These are phyloP conservation scores for Craseonycteris thonglongyai DNA, from an alignment of 2,113 vertebrate genomes.

Conservation along the genomic window DNA sequence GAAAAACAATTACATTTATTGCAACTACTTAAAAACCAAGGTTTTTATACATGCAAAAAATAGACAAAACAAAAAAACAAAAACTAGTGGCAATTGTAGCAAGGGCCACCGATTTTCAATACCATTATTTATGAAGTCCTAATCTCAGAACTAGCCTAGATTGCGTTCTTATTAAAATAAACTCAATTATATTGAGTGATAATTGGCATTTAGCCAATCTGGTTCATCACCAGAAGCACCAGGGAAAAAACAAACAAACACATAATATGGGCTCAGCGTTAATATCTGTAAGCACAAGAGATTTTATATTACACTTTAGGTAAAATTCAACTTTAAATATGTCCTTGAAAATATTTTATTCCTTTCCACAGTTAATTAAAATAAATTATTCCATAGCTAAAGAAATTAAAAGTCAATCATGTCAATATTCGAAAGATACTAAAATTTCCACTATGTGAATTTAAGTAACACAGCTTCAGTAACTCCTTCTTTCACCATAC, in stretches of 20 bases:
- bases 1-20: constrained; percentile 82
- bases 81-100: not conserved
- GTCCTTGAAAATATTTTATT: not conserved
- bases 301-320: constrained; percentile 19
- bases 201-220: not conserved
- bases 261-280: not conserved
- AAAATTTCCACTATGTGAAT: not conserved
- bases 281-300: not conserved
- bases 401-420: not conserved
- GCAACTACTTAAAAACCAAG: constrained; percentile 72
- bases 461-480: not conserved
- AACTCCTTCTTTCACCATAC: not conserved
- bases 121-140: not conserved
- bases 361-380: constrained; percentile 11
- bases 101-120: not conserved
- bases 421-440: not conserved
- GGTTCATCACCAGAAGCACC: not conserved
- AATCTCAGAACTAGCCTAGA: not conserved
- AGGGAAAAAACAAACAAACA: not conserved
- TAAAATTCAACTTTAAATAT: not conserved
- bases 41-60: constrained; percentile 65
- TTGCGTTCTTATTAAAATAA: not conserved
- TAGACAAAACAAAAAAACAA: constrained; percentile 61
- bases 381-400: constrained; percentile 23
- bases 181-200: not conserved